These are phyloP conservation scores for Sylvilagus floridanus DNA, from an alignment of 2,797 vertebrate species.

Conservation along the genomic window DNA sequence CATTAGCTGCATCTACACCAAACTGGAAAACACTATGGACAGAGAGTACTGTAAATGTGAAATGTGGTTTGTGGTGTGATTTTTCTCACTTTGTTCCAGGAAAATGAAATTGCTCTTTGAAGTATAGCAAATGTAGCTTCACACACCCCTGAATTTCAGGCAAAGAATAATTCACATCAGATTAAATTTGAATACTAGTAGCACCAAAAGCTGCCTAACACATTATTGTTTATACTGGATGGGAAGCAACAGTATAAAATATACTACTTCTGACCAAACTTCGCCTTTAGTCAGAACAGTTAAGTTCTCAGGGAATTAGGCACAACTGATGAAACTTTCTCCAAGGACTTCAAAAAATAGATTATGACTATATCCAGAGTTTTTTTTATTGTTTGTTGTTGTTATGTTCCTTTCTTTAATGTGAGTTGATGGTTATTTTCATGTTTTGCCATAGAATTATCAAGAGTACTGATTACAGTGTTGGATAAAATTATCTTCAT, in stretches of 20 bases:
- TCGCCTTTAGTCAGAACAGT: slow-evolving; percentile 75
- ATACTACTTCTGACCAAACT: slow-evolving; percentile 62
- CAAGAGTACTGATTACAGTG: not conserved
- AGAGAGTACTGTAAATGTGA: slow-evolving; percentile 26
- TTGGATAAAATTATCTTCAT: not conserved
- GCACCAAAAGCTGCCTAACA: slow-evolving; percentile 44
- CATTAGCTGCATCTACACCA: not conserved
- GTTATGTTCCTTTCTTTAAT: slow-evolving; percentile 39
- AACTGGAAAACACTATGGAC: slow-evolving; percentile 55
- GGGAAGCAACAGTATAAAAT: slow-evolving; percentile 42
- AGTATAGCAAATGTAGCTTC: slow-evolving; percentile 9
- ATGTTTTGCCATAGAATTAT: slow-evolving; percentile 34
- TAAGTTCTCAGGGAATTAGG: slow-evolving; percentile 80
- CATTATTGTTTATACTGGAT: slow-evolving; percentile 48
- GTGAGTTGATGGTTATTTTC: slow-evolving; percentile 44
- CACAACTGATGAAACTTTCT: slow-evolving; percentile 54
- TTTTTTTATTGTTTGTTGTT: not conserved
- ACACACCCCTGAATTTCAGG: slow-evolving; percentile 8
- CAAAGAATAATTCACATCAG: slow-evolving; percentile 17
- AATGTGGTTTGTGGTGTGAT: not conserved
- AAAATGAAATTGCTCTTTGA: slow-evolving; percentile 60
- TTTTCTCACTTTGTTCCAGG: slow-evolving; percentile 55
- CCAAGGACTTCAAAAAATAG: slow-evolving; percentile 64
- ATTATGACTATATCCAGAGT: slow-evolving; percentile 13
- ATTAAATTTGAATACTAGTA: slow-evolving; percentile 45